Conservation (phyloP, 37 sponge, comb jelly and placozoan genomes). For the Bolinopsis microptera region DNA sequence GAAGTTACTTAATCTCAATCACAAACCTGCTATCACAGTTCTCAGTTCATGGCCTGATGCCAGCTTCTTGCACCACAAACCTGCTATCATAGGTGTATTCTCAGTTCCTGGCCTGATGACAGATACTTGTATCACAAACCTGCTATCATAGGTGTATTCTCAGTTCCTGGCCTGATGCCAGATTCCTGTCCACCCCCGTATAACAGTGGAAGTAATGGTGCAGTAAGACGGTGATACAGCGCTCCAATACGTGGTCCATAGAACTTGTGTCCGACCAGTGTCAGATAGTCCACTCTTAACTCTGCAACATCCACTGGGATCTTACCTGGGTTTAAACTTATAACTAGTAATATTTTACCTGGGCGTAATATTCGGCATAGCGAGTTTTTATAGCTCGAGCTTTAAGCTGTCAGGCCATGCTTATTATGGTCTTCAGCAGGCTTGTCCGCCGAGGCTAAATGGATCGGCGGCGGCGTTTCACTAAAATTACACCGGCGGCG, state of each 20-base stretch:
- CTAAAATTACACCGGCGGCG: too few relatives aligned
- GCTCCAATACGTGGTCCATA: conserved; percentile 93
- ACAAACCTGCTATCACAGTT: too few relatives aligned
- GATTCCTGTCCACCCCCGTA: conserved; percentile 88
- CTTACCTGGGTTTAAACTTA: conserved; percentile 86
- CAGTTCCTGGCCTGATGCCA: conserved; percentile 86
- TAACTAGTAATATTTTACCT: not conserved
- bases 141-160: conserved; percentile 92
- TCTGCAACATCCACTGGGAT: conserved; percentile 76
- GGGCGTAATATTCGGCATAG: not conserved
- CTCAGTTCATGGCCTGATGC: too few relatives aligned
- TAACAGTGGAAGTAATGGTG: conserved; percentile 77
- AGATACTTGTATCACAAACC: too few relatives aligned
- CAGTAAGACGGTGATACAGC: conserved; percentile 73
- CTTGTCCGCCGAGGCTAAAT: too few relatives aligned
- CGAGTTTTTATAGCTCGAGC: not conserved
- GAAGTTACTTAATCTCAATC: too few relatives aligned
- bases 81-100: conserved; percentile 92
- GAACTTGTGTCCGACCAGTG: conserved; percentile 92
- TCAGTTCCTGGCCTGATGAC: conserved; percentile 90
- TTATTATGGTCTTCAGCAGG: not conserved
- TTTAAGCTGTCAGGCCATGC: not conserved
- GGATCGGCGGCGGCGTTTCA: too few relatives aligned
- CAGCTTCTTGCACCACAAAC: too few relatives aligned
- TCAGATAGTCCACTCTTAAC: conserved; percentile 82